These are phyloP conservation scores for Nectonema munidae DNA, from an alignment of 2,888 invertebrate genomes.

Conservation along the genomic window DNA sequence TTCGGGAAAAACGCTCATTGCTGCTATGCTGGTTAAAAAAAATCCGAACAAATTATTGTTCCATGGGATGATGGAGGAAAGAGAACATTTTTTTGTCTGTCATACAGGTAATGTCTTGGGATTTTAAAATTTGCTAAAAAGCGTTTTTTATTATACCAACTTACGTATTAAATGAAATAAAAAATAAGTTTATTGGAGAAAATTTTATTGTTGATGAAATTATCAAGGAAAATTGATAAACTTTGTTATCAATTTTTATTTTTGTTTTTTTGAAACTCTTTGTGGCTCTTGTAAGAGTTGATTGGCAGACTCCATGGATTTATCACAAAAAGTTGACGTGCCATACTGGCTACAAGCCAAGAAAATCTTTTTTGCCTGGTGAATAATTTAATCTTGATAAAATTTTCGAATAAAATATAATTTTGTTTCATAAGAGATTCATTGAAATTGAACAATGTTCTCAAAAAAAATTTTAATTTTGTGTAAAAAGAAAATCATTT, in stretches of 20 bases:
- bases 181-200: neutral
- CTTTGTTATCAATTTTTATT: neutral
- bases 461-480: too few species aligned
- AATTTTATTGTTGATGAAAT: neutral
- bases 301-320: too few species aligned
- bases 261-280: conserved; percentile 1
- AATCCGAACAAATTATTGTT: conserved; percentile 35
- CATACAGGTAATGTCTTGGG: conserved; percentile 21
- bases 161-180: neutral
- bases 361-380: too few species aligned
- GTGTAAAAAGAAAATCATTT: too few species aligned
- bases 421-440: too few species aligned
- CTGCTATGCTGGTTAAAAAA: conserved; percentile 51
- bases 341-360: too few species aligned
- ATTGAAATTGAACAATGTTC: too few species aligned
- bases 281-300: too few species aligned
- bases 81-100: conserved; percentile 25
- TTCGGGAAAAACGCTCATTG: conserved; percentile 66
- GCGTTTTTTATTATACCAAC: neutral
- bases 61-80: conserved; percentile 23
- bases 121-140: neutral
- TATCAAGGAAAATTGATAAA: neutral
- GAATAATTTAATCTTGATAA: too few species aligned
- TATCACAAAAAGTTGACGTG: too few species aligned
- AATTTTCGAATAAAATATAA: too few species aligned